phyloP scores from a whole-genome alignment of 2,113 vertebrate genomes.

The Leuciscus idus region DNA sequence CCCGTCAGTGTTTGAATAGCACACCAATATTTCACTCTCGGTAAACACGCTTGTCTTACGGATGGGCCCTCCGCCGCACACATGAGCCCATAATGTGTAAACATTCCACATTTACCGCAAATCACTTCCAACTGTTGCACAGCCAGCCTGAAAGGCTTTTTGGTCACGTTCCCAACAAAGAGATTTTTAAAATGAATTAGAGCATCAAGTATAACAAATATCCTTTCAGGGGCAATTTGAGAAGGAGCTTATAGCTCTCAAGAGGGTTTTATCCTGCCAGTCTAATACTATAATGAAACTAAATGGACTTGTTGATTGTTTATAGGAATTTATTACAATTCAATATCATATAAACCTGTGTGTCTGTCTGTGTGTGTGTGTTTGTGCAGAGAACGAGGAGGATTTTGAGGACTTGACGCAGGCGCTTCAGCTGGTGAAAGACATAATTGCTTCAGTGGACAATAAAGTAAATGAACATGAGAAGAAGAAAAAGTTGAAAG shows the following conservation, averaged over 20 bases:
- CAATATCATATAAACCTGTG: constrained; percentile 9
- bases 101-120: neutral
- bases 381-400: constrained; percentile 80
- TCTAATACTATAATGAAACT: neutral
- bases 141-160: constrained; percentile 46
- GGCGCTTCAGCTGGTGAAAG: constrained; percentile 86
- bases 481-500: constrained; percentile 86
- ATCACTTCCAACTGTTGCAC: constrained; percentile 31
- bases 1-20: neutral
- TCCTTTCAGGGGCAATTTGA: neutral
- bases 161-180: constrained; percentile 29
- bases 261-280: neutral
- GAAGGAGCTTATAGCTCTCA: constrained; percentile 16
- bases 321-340: constrained; percentile 21
- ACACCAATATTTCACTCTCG: constrained; percentile 18
- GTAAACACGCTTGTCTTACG: constrained; percentile 13
- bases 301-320: constrained; percentile 4
- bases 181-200: constrained; percentile 27
- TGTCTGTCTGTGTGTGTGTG: constrained; percentile 15
- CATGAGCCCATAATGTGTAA: constrained; percentile 29
- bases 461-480: constrained; percentile 92
- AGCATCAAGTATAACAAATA: neutral
- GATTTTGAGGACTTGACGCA: constrained; percentile 84
- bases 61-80: constrained; percentile 24
- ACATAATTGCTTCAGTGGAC: constrained; percentile 88